Evolutionary conservation across 2,113 vertebrate species (phyloP), one percentile per base, ranked within the genome.

Genomic region (Thryonomys swinderianus): DNA sequence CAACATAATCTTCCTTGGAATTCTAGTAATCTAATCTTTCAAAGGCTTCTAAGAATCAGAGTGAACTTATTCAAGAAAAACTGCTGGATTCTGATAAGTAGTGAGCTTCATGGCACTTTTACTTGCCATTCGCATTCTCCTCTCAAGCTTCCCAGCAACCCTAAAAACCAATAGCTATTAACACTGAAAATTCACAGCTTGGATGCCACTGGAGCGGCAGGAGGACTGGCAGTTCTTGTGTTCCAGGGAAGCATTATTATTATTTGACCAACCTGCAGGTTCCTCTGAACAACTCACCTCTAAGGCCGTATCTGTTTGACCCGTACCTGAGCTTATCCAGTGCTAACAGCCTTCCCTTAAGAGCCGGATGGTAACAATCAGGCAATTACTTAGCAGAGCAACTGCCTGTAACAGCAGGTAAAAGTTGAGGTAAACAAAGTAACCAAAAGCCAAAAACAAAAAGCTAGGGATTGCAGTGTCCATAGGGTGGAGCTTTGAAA

Each of bases 21-120:
- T 62, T 79, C 55, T 93, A 30, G 67, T 94, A 91, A 91, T 61
- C n/a, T 42, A 92, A 71, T 57, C 16, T 2, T 55, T 25, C 37
- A 84, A 80, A 89, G 48, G 16, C 11, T 59, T 86, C 25, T 23
- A 88, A 61, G 20, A 78, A 89, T 32, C 37, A 59, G 8, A 21
- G 14, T 64, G 27, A 18, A 92, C 37, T 95, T 91, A 79, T 27
- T 88, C 34, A 93, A 78, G 55, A 91, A 83, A 90, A 93, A 74
- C 1, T 4, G 61, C 48, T 86, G 55, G 34, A 32, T 57, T 83
- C 10, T 7, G 42, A 45, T 23, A 85, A 55, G 84, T 20, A 81
- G 51, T 11, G 76, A 67, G n/a, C 20, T 90, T 90, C 6, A 1
- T 18, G 55, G 18, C 71, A 42, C 86, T 87, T 69, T 59, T 61